Evolutionary conservation across 2,113 vertebrate genomes (phyloP).

Genomic region (Siphamia tubifer): DNA sequence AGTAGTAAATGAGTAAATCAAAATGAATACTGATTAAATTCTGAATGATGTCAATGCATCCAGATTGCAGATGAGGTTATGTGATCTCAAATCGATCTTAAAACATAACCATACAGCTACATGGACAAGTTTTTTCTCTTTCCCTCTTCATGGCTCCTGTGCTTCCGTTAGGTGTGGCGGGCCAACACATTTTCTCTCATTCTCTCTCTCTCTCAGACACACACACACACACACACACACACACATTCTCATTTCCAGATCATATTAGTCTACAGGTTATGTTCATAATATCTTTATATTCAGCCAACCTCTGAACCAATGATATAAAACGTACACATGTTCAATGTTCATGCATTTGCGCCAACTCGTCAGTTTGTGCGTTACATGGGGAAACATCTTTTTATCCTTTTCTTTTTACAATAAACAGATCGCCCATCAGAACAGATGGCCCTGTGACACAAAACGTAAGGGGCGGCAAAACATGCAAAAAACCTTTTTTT

Average conservation of each 20-base stretch:
- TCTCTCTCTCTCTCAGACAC: not conserved
- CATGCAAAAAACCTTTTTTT: conserved; percentile 58
- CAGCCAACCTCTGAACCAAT: conserved; percentile 13
- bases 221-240: not conserved
- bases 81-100: conserved; percentile 31
- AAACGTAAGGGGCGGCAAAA: conserved; percentile 53
- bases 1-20: conserved; percentile 65
- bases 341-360: conserved; percentile 63
- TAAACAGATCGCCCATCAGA: conserved; percentile 30
- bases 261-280: conserved; percentile 44
- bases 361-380: conserved; percentile 43
- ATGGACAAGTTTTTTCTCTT: conserved; percentile 36
- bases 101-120: conserved; percentile 40
- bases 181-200: not conserved
- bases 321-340: conserved; percentile 52
- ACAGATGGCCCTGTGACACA: conserved; percentile 50
- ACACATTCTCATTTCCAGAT: conserved; percentile 1
- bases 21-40: conserved; percentile 74
- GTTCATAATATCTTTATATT: conserved; percentile 34
- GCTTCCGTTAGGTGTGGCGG: conserved; percentile 34
- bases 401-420: conserved; percentile 14
- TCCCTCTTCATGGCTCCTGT: conserved; percentile 55
- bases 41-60: conserved; percentile 39
- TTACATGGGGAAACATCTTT: conserved; percentile 5
- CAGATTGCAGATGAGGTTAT: conserved; percentile 25